Evolutionary conservation across 2,888 invertebrate species (phyloP), one percentile per base, ranked within the genome.

Genomic region (Malacosoma neustria): DNA sequence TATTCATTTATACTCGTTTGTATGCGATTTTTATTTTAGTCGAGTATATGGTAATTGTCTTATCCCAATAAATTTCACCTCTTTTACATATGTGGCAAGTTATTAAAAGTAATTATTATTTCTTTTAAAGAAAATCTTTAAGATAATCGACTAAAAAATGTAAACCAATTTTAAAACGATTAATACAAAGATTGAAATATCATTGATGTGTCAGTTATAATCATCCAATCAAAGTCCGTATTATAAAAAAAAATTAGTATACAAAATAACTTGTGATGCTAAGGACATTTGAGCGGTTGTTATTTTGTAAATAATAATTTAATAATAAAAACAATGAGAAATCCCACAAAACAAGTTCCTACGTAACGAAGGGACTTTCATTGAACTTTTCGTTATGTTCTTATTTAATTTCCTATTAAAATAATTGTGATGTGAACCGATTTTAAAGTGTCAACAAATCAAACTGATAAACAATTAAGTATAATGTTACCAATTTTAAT

Each of bases 401-500:
- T 57, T 62, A 39, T 43, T 11, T 35, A 39, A 47, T 77, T 67
- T 64, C 43, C 48, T 67, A 40, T 38, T 42, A 42, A 46, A 43
- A 60, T 54, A 50, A 33, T 35, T 58, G 73, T 53, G 82, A 84
- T 84, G 82, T 69, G 63, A 61, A 58, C 64, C 72, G 82, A 84
- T 84, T 77, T 36, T 42, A 43, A 46, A 46, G 46, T 29, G 33
- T 22, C 22, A 22, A 22, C 22, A 22, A 36, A 61, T 49, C 42
- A 41, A 48, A 43, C 44, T 43, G 48, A 53, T 56, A 58, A 55
- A 57, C 47, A 63, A 65, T 57, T 61, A 45, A 48, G 57, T 70
- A 79, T 75, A 64, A 85, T 85, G 84, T 69, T 85, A 71, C 84
- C 84, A 29, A 63, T 73, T 58, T 61, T 82, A 45, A 54, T 81